phyloP scores from a whole-genome alignment of 2,888 invertebrate species.

The Tridacna crocea region DNA sequence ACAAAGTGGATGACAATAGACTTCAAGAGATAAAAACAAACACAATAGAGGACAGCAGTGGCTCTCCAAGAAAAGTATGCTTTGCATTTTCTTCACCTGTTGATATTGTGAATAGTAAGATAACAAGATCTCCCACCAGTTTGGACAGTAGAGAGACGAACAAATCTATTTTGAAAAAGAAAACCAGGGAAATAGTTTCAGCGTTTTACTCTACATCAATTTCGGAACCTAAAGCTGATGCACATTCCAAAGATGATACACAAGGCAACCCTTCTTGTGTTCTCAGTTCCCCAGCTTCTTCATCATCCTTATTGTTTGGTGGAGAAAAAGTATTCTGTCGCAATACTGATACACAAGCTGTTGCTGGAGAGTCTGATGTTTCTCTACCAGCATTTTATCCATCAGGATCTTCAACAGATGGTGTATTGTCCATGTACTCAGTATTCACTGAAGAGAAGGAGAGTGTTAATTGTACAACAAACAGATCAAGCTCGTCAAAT shows the following conservation, averaged over 20 bases:
- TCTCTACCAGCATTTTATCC: neutral
- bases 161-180: slow-evolving; percentile 37
- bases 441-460: neutral
- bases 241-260: neutral
- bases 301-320: neutral
- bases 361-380: neutral
- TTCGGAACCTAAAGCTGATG: slow-evolving; percentile 9
- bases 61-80: neutral
- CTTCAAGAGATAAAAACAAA: neutral
- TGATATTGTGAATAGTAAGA: slow-evolving; percentile 5
- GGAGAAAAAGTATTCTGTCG: neutral
- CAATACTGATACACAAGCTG: neutral
- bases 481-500: neutral
- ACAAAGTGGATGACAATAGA: neutral
- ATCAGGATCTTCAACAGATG: no score
- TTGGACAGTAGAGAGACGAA: neutral
- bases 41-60: neutral
- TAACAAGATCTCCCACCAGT: neutral
- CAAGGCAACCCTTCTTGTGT: neutral
- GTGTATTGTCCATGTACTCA: neutral
- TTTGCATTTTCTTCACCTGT: slow-evolving; percentile 14
- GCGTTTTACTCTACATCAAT: slow-evolving; percentile 40
- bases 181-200: slow-evolving; percentile 46
- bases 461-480: neutral
- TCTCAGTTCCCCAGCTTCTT: neutral